Percentiles rank a stretch among this genome's conserved stretches.
Conservation (phyloP, 2,797 vertebrate genomes). For the Amblyopsis hoosieri region DNA sequence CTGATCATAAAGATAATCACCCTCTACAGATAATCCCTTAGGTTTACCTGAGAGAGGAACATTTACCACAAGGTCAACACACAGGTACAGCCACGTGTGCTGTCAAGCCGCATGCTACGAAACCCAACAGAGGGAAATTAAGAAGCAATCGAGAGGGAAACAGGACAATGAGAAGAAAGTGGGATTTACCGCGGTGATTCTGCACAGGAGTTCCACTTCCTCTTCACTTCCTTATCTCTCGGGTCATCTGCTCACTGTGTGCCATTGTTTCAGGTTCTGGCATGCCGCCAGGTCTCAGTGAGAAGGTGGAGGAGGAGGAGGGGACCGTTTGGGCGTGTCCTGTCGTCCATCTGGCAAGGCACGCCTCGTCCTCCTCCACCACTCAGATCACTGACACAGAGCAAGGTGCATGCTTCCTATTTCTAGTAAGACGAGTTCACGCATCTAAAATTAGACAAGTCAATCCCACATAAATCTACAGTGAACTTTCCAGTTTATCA, state of each 20-base stretch:
- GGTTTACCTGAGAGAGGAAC: slow-evolving; percentile 19
- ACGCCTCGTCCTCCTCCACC: slow-evolving; percentile 18
- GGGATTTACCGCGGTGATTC: slow-evolving; percentile 11
- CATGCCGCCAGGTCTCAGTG: slow-evolving; percentile 52
- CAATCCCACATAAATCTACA: no score
- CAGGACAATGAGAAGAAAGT: no score
- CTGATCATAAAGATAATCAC: slow-evolving; percentile 35
- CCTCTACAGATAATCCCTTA: slow-evolving; percentile 26
- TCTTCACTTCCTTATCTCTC: slow-evolving; percentile 56
- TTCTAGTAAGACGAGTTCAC: no score
- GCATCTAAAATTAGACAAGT: no score
- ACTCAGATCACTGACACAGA: no score
- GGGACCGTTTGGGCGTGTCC: slow-evolving; percentile 46
- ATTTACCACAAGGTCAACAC: not conserved
- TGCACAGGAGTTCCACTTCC: slow-evolving; percentile 46
- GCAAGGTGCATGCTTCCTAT: no score
- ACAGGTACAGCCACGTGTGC: not conserved
- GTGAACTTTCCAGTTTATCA: no score
- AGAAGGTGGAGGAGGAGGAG: slow-evolving; percentile 46
- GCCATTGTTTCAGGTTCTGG: slow-evolving; percentile 57
- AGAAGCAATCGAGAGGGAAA: slow-evolving; percentile 2
- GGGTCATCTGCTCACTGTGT: slow-evolving; percentile 37
- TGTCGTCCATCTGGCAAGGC: slow-evolving; percentile 35
- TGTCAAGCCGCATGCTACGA: no score
- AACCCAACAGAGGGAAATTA: not conserved